These are phyloP conservation scores for Dolomedes plantarius DNA, from an alignment of 2,888 invertebrate species.

Conservation along the genomic window DNA sequence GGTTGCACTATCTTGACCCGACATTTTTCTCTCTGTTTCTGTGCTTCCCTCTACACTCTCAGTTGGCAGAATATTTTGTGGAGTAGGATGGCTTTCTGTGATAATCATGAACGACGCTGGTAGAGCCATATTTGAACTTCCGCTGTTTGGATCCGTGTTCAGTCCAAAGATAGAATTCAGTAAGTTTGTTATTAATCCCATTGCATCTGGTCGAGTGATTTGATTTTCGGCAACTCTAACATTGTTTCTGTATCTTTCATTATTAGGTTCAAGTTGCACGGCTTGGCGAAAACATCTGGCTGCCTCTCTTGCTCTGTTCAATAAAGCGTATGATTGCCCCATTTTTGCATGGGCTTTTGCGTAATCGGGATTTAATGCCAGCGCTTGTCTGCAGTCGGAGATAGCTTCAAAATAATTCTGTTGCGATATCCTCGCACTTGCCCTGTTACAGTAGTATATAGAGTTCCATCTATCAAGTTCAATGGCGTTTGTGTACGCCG, in stretches of 20 bases:
- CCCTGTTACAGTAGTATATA: constrained; percentile 97
- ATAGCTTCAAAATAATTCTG: constrained; percentile 89
- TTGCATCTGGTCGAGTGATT: background rate
- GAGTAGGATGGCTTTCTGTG: constrained; percentile 5
- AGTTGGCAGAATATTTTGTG: background rate
- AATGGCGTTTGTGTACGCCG: constrained; percentile 85
- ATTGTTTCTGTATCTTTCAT: constrained; percentile 37
- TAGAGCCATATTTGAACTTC: background rate
- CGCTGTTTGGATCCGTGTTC: background rate
- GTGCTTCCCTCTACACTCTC: background rate
- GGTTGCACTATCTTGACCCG: background rate
- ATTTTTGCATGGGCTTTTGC: constrained; percentile 96
- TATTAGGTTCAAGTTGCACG: constrained; percentile 33
- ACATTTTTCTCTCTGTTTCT: background rate
- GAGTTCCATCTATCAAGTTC: constrained; percentile 90
- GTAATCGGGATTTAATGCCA: constrained; percentile 91
- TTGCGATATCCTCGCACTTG: constrained; percentile 94
- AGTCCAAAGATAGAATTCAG: background rate
- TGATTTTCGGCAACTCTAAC: constrained; percentile 32
- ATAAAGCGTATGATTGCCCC: constrained; percentile 79
- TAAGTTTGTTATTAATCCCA: background rate
- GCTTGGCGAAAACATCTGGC: constrained; percentile 41
- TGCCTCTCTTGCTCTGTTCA: constrained; percentile 39
- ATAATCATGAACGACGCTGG: background rate
- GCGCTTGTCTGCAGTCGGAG: constrained; percentile 91